Evolutionary conservation across 1,140 invertebrate species (phyloP), one percentile per base, ranked within the genome.

Genomic region (Drosophila pectinifera): DNA sequence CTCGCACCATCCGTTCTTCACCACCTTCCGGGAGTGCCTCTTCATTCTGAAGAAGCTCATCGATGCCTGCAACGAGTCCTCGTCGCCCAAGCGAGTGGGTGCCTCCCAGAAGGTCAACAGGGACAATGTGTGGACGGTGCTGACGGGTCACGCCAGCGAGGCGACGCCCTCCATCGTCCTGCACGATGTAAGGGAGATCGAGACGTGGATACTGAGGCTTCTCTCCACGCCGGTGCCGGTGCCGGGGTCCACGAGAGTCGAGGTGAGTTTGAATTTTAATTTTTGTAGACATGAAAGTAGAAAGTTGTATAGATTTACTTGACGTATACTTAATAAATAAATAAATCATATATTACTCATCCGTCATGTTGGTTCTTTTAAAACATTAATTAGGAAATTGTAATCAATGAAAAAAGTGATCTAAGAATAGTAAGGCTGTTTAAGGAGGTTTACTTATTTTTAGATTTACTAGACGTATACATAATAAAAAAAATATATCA

Each of bases 1-100:
- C 42, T 99, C 98, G 70, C 99, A 99, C 95, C 99, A 99, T 95
- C 98, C 98, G 38, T 99, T 99, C 93, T 99, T 99, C 92, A 97
- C 98, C 43, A 98, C 96, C 89, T 99, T 99, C 94, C 96, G 98
- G 63, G 98, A 99, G 93, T 99, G 98, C 94, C 95, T 99, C 69
- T 98, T 97, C 93, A 96, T 99, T 84, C 94, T 99, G 77, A 97
- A 98, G 92, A 97, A 96, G 91, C 94, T 99, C 61, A 98, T 99
- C 85, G 98, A 99, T 93, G 97, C 98, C 49, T 99, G 98, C 93
- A 98, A 98, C 93, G 98, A 99, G 93, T 97, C 96, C 89, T 97
- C 96, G 45, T 95, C 96, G 89, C 96, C 96, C 31, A 94, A 96
- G 85, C 95, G 97, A 85, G 96, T 98, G 18, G 97, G 97, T 46